Base-by-base conservation (phyloP, 2,888 invertebrate genomes). In the Bursaphelenchus okinawaensis region DNA sequence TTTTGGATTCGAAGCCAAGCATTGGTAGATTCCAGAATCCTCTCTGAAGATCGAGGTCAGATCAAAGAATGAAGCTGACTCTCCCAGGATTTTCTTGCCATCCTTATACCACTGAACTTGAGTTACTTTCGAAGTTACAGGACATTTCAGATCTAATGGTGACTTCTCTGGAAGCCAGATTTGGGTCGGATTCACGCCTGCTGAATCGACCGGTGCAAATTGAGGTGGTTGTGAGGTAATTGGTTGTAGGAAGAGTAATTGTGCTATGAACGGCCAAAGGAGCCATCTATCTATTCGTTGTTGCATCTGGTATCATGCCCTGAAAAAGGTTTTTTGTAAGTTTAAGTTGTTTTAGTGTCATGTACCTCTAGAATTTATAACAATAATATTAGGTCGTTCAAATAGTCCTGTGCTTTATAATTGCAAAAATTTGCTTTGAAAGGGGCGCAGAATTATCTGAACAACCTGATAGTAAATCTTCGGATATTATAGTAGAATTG, bases 1-100 rank as follows among this genome's bases (percentile, higher is more conserved):
- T 7, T 61, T 68, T 12, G 58, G 64, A 61, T 71, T 68, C 16
- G 55, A 56, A 6, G 65, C 67, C 22, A 52, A 57, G 26, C 70
- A 70, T 9, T 65, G 63, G 54, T 70, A 70, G n/a, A 59, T 19
- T 52, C 70, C 70, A 19, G 63, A 27, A 31, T 62, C 67, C 31
- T 9, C 52, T 3, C 57, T 63, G 8, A 69, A 50, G 12, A 66
- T 52, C 7, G 60, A 24, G 4, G 66, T 31, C n/a, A 67, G 52
- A 29, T 63, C 31, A n/a, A 69, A 65, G 9, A 27, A 9, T 7
- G n/a, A 9, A 22, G 40, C 62, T 29, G 12, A 19, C 26, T 59
- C 27, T 20, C 29, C 26, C 12, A 40, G 12, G 26, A 63, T n/a
- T 12, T 29, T 16, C 24, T 65, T 40, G 27, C 58, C 61, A 31